Conservation (phyloP, 2,113 vertebrate species). For the Hepsetus odoe region DNA sequence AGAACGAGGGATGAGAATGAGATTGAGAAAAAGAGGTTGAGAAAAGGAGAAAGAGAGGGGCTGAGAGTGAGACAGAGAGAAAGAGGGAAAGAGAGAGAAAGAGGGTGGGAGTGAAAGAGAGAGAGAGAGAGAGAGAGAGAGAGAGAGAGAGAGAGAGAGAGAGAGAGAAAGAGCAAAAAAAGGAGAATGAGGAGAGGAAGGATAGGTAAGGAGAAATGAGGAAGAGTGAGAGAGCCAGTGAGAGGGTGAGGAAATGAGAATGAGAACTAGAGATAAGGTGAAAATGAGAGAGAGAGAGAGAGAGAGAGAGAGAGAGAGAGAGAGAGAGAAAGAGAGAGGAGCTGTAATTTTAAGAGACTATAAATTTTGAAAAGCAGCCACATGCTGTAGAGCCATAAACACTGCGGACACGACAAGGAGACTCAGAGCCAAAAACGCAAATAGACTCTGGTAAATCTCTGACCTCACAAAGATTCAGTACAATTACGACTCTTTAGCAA, state of each 20-base stretch:
- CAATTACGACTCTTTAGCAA: not conserved
- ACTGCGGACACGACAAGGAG: slow-evolving; percentile 5
- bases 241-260: not conserved
- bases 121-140: not conserved
- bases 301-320: slow-evolving; percentile 18
- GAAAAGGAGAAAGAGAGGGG: not conserved
- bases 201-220: not conserved
- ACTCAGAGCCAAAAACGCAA: slow-evolving; percentile 12
- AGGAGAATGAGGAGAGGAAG: not conserved
- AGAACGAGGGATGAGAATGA: not conserved
- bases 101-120: not conserved
- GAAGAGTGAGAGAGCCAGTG: not conserved
- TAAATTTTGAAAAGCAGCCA: slow-evolving; percentile 15
- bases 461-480: not conserved
- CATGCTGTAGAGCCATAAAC: slow-evolving; percentile 8
- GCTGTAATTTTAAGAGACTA: slow-evolving; percentile 2
- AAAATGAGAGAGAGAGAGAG: not conserved
- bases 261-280: not conserved
- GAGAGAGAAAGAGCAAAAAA: not conserved
- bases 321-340: slow-evolving; percentile 17
- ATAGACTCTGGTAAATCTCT: not conserved
- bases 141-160: not conserved
- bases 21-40: not conserved
- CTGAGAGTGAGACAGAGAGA: not conserved
- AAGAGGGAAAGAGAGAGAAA: not conserved